Percentiles rank a stretch among this genome's conserved stretches.
Conservation (phyloP, 1,140 invertebrate genomes). For the Drosophila simulans region DNA sequence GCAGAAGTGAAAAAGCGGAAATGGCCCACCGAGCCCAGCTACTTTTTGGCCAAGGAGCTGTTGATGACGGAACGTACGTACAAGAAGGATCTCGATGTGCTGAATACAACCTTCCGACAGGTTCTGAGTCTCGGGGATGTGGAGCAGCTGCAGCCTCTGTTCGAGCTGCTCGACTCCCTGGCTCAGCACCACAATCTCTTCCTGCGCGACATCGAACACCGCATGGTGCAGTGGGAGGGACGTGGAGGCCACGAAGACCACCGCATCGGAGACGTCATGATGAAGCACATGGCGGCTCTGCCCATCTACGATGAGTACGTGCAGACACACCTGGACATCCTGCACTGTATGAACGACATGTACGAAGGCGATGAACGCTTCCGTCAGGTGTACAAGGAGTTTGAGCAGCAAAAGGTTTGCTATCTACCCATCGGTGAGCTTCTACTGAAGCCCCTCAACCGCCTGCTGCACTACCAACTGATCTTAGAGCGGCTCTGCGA, state of each 20-base stretch:
- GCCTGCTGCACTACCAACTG: slow-evolving; percentile 93
- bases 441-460: slow-evolving; percentile 94
- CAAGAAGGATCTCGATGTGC: slow-evolving; percentile 96
- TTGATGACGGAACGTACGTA: slow-evolving; percentile 98
- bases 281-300: slow-evolving; percentile 87
- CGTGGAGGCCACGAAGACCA: slow-evolving; percentile 85
- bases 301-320: slow-evolving; percentile 92
- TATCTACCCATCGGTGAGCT: slow-evolving; percentile 95
- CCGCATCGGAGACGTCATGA: slow-evolving; percentile 89
- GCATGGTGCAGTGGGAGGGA: slow-evolving; percentile 85
- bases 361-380: slow-evolving; percentile 90
- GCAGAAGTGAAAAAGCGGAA: slow-evolving; percentile 84
- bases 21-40: slow-evolving; percentile 92
- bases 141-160: slow-evolving; percentile 81
- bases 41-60: slow-evolving; percentile 97
- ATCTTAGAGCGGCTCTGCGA: slow-evolving; percentile 92
- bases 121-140: slow-evolving; percentile 85
- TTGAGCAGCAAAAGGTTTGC: slow-evolving; percentile 94
- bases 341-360: slow-evolving; percentile 91
- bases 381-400: slow-evolving; percentile 92
- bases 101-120: slow-evolving; percentile 91
- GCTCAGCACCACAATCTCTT: slow-evolving; percentile 87
- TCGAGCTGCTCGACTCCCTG: slow-evolving; percentile 86
- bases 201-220: slow-evolving; percentile 86
- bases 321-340: slow-evolving; percentile 90